phyloP scores from a whole-genome alignment of 2,888 invertebrate genomes.

The Strigamia transsilvanica region DNA sequence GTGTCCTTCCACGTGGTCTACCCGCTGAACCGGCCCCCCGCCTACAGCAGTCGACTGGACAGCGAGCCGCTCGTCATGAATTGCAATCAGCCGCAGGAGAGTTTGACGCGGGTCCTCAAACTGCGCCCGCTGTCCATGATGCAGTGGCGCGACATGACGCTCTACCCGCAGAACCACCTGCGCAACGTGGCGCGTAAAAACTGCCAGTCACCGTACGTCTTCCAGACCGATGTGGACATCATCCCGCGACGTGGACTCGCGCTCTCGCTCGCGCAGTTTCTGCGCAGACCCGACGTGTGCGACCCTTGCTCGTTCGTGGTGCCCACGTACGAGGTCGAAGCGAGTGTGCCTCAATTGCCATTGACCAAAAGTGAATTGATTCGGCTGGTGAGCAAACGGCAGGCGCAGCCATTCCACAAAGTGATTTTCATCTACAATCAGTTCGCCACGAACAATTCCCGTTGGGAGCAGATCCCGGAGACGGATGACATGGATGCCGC shows the following conservation, averaged over 20 bases:
- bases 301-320: slow-evolving; percentile 84
- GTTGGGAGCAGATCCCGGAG: slow-evolving; percentile 67
- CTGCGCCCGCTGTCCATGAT: slow-evolving; percentile 72
- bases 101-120: slow-evolving; percentile 71
- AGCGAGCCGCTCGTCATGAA: slow-evolving; percentile 51
- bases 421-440: slow-evolving; percentile 93
- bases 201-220: slow-evolving; percentile 79
- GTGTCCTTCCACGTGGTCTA: slow-evolving; percentile 79
- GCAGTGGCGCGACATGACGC: slow-evolving; percentile 77
- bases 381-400: slow-evolving; percentile 77
- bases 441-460: slow-evolving; percentile 87
- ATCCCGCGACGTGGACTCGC: slow-evolving; percentile 72
- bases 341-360: slow-evolving; percentile 73
- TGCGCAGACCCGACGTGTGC: slow-evolving; percentile 56
- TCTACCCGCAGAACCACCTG: slow-evolving; percentile 89
- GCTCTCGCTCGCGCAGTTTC: not conserved
- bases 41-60: not conserved
- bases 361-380: slow-evolving; percentile 81
- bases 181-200: slow-evolving; percentile 83
- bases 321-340: slow-evolving; percentile 87
- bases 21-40: slow-evolving; percentile 71
- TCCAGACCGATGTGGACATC: slow-evolving; percentile 87
- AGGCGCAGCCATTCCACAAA: slow-evolving; percentile 88
- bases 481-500: slow-evolving; percentile 72
- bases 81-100: slow-evolving; percentile 76